Evolutionary conservation across 2,113 vertebrate species (phyloP), one percentile per base, ranked within the genome.

Genomic region (Chaetorhynchus papuensis): DNA sequence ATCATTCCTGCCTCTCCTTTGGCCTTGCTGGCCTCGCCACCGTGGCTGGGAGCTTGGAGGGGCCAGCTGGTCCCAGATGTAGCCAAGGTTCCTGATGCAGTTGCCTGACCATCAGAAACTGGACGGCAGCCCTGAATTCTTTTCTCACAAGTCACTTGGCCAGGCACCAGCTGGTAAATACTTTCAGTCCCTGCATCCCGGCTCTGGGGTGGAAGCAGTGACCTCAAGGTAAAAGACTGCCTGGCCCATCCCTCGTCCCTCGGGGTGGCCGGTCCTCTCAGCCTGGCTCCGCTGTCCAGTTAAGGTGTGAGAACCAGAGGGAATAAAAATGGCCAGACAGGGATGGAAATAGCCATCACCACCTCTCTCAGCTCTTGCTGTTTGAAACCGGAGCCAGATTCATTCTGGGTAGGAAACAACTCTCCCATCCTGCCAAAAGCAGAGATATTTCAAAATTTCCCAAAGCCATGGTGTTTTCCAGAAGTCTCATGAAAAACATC

Each of bases 131-230:
- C 94, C 83, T 53, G 86, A 96, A 97, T 97, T 97, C 95, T 95
- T 97, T 96, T 96, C 96, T 96, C 22, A 1, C 90, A 96, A 96
- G 96, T 96, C 96, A 96, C 86, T 95, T 96, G 96, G 95, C 89
- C 64, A 71, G 80, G 61, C 88, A 70, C 83, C 96, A 96, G 93
- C 44, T 95, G 96, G 87, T 96, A 94, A 96, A 96, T 97, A 61
- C 96, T 96, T 97, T 84, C 86, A 94, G 90, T 84, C 93, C 91
- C 90, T 94, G 60, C 65, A 92, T 88, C 53, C 90, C 0, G 6
- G 83, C 1, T 69, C 77, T 35, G n/a, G 69, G 80, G 23, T 92
- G 65, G 93, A 87, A 87, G 90, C 69, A 83, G 65, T 82, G 95
- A 96, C 69, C 85, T 93, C 89, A 96, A 96, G 92, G 80, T 96